Base-by-base conservation (phyloP, 1,140 invertebrate species). In the Dendrolimus kikuchii region DNA sequence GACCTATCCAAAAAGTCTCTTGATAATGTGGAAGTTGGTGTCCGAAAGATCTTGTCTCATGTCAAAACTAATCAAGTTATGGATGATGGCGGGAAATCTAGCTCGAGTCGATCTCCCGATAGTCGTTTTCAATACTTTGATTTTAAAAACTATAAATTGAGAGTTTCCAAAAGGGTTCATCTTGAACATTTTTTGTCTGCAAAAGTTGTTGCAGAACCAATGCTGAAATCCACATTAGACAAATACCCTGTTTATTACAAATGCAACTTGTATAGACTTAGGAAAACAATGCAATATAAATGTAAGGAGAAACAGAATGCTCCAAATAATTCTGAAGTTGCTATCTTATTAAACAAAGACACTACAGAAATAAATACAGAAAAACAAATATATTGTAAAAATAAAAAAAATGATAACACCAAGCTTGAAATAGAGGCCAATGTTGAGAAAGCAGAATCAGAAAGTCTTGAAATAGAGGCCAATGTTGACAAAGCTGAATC, bases 1-100 rank as follows among this genome's bases (percentile, higher is more conserved):
- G 71, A 83, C 61, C 69, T 86, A 55, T 83, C 83, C 47, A 83
- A 83, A 71, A 82, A 81, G 59, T 86, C 83, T 1, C 69, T 86
- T 23, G 71, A 74, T 38, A 86, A 81, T 66, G 81, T 86, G 7
- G 81, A 86, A 67, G 63, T 52, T 49, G 74, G 75, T 52, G 71
- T 86, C 5, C 71, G 73, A 46, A 77, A 69, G 52, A 64, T 81
- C 48, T 59, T 80, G 42, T 52, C 62, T 8, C 57, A 65, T 46
- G 60, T 80, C 48, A 60, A 64, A 42, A 50, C 46, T 7, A 51
- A 57, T 10, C 71, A 75, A 62, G 44, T 49, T 7, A 46, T 51
- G 6, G 63, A 46, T 50, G 48, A 49, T 55, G 67, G 68, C 65
- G 66, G 63, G 53, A 72, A 68, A 72, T 68, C 60, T 55, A 40